phyloP scores from a whole-genome alignment of 2,113 vertebrate species.

The Nesoenas mayeri region DNA sequence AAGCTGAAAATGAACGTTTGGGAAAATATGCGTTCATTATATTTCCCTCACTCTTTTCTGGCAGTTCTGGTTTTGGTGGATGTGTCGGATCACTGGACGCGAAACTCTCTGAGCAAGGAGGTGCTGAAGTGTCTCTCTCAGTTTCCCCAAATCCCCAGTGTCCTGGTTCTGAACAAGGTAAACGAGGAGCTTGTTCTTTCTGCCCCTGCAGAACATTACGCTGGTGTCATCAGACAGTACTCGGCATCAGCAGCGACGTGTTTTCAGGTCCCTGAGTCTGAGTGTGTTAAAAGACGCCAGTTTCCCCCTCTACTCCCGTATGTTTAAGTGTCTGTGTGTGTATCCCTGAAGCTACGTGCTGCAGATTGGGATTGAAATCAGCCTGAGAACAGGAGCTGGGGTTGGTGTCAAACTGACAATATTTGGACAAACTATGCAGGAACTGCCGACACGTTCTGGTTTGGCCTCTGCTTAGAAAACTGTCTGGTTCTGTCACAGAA shows the following conservation, averaged over 20 bases:
- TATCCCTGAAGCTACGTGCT: not conserved
- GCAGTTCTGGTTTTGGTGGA: constrained; percentile 92
- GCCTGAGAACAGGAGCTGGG: not conserved
- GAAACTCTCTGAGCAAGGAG: constrained; percentile 79
- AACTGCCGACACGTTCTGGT: not conserved
- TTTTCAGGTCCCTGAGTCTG: not conserved
- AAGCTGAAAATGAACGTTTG: accelerated
- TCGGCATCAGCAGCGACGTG: not conserved
- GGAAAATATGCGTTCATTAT: not conserved
- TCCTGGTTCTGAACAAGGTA: constrained; percentile 96
- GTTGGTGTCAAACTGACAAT: not conserved
- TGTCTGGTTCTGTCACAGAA: not conserved
- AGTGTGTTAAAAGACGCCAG: not conserved
- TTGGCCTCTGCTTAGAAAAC: not conserved
- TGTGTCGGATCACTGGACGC: constrained; percentile 86
- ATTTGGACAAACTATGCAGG: not conserved
- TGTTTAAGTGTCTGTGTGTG: accelerated
- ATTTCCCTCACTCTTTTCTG: not conserved
- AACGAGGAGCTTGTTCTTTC: not conserved
- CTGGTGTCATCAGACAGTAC: not conserved
- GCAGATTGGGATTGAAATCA: not conserved
- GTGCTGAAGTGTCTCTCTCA: constrained; percentile 82
- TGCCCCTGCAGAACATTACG: accelerated
- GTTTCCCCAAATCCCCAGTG: constrained; percentile 81
- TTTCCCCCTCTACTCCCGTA: not conserved